Evolutionary conservation across 2,113 vertebrate species (phyloP), one percentile per base, ranked within the genome.

Genomic region (Centropus bengalensis): DNA sequence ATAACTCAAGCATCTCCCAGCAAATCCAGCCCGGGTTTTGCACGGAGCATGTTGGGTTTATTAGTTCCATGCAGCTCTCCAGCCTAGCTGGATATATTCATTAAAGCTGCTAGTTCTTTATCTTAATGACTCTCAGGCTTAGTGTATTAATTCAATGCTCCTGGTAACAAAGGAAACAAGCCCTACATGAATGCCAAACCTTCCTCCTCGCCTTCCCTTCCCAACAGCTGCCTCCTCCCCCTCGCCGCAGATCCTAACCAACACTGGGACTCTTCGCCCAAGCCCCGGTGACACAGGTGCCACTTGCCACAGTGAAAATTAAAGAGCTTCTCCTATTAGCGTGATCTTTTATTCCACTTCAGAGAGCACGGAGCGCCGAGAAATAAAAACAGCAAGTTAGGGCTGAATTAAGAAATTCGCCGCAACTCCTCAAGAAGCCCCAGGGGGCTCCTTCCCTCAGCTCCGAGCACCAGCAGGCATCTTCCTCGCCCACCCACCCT

Each of bases 51-150:
- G 44, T 56, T 86, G 80, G 90, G 91, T 96, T 96, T 95, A 97
- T 96, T 97, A 96, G 93, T 90, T 97, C 82, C 90, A 93, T 82
- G 90, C 90, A 88, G 94, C 90, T 93, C 91, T 91, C 88, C 86
- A 96, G 95, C 95, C 91, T 96, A 94, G 94, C 95, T 96, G 94
- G 90, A 96, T 89, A 95, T 96, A 96, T 91, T 96, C 94, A 97
- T 97, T 96, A 97, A 93, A 96, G 88, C 93, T 94, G 90, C 91
- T 94, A 95, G 91, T 96, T 96, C 95, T 96, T 96, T 97, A 97
- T 96, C 94, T 96, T 95, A 97, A 97, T 94, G 96, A 96, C 86
- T 95, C 93, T 94, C 95, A 94, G 95, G 95, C 95, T 94, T 93
- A 96, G 73, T 64, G 88, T 90, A 93, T 96, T 96, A 96, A 91